Evolutionary conservation across 2,797 vertebrate genomes (phyloP), one percentile per base, ranked within the genome.

Genomic region (Manis pentadactyla): DNA sequence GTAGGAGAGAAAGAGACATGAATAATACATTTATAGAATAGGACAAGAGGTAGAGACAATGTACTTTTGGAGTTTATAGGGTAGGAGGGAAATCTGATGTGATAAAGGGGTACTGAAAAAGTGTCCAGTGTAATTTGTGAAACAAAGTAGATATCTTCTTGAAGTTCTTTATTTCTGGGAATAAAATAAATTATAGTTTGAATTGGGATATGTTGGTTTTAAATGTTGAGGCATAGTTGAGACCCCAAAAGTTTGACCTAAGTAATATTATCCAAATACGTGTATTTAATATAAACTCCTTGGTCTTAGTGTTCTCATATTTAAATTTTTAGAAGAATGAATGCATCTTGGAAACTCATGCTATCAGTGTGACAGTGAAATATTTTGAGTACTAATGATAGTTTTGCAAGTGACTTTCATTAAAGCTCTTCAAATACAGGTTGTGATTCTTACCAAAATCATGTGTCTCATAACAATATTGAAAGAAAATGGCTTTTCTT

Each of bases 141-240:
- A 71, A 73, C 25, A 75, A 82, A 81, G 39, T 90, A 79, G 55
- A 69, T 82, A 79, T 6, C n/a, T 46, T 68, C 87, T 92, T 95
- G 39, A 92, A 49, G 77, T 85, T 94, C 19, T 92, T 7, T 23
- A 79, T 96, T 91, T 93, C 78, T 68, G 93, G 42, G 4, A 86
- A 66, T 87, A 81, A 66, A 73, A 55, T 39, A 78, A 96, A 94
- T 85, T 97, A 63, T 2, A 37, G 19, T 93, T 88, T 75, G 7
- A 25, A 87, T n/a, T 82, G 27, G 27, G 37, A 34, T 57, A 90
- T 86, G 68, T 69, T 96, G 1, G 93, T 46, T 75, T 92, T 86
- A 95, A 92, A 87, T 94, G 77, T 90, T 66, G 23, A 95, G 49
- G 46, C 71, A 27, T 97, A 87, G 79, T 87, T 87, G 37, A 55